Evolutionary conservation across 2,113 vertebrate genomes (phyloP).

Genomic region (Melanocharis versteri): DNA sequence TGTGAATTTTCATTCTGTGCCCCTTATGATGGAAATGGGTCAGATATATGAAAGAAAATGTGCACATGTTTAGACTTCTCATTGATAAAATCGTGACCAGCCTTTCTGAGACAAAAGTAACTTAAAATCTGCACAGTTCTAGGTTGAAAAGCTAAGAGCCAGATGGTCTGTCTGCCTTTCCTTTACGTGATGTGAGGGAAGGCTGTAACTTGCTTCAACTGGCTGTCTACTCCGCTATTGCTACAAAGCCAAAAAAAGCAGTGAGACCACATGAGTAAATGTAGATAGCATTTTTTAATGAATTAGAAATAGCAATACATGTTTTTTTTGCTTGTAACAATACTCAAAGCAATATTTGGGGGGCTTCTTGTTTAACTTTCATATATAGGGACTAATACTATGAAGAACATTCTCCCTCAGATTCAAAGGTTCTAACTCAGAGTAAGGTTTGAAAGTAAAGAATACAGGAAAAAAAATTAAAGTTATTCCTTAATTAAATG

Average conservation of each 20-base stretch:
- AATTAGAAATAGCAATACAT: background rate
- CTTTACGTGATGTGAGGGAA: background rate
- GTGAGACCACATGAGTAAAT: background rate
- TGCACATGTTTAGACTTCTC: background rate
- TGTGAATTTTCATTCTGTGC: background rate
- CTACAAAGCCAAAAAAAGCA: background rate
- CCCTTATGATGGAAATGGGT: background rate
- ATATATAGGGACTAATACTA: background rate
- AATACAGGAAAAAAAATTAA: background rate
- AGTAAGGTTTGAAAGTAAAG: background rate
- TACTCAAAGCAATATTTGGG: background rate
- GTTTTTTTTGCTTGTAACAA: background rate
- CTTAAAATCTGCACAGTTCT: background rate
- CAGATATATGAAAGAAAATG: background rate
- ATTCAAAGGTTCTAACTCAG: background rate
- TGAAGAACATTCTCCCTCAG: background rate
- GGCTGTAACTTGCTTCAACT: background rate
- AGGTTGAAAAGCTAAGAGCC: background rate
- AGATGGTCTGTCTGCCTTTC: background rate
- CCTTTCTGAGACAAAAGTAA: background rate
- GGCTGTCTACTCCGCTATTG: background rate
- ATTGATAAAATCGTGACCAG: background rate
- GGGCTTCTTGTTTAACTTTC: accelerated
- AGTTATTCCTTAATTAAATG: background rate
- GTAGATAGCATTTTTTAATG: background rate